Conservation (phyloP, 2,113 vertebrate species). For the Chaenogobius annularis region DNA sequence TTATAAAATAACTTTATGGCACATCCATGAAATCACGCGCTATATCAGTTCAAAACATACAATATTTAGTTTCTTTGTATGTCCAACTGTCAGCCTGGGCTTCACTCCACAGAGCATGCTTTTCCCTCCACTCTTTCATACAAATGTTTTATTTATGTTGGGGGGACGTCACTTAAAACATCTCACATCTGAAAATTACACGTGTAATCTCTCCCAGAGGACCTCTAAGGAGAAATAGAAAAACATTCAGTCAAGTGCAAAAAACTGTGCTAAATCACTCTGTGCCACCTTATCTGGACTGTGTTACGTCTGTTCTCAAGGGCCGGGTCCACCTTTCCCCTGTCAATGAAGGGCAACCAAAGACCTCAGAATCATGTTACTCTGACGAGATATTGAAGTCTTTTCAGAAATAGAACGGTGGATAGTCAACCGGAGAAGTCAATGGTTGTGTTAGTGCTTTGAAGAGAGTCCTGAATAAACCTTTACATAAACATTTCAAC, state of each 20-base stretch:
- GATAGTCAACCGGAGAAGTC: background rate
- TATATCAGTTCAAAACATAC: background rate
- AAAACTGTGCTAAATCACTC: slow-evolving; percentile 79
- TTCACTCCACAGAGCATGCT: slow-evolving; percentile 62
- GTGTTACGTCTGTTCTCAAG: slow-evolving; percentile 59
- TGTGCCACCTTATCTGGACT: slow-evolving; percentile 70
- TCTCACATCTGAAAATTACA: slow-evolving; percentile 80
- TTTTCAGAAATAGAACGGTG: slow-evolving; percentile 1
- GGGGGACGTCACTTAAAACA: slow-evolving; percentile 73
- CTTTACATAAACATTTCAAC: background rate
- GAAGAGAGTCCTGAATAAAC: background rate
- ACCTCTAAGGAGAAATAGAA: slow-evolving; percentile 68
- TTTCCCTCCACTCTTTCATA: slow-evolving; percentile 35
- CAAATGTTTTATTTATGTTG: slow-evolving; percentile 73
- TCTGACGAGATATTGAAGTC: slow-evolving; percentile 11
- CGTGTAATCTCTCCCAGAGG: slow-evolving; percentile 77
- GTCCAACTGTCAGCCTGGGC: slow-evolving; percentile 37
- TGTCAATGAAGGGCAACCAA: slow-evolving; percentile 42
- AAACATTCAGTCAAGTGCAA: slow-evolving; percentile 75
- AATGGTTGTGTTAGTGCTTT: background rate
- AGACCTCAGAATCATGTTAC: slow-evolving; percentile 36
- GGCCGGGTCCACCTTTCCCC: slow-evolving; percentile 69
- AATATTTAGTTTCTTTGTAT: slow-evolving; percentile 20
- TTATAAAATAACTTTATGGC: background rate
- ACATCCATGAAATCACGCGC: background rate